Percentiles rank a stretch among this genome's conserved stretches.
phyloP scores from a whole-genome alignment of 2,113 vertebrate genomes.

The Aegypius monachus region DNA sequence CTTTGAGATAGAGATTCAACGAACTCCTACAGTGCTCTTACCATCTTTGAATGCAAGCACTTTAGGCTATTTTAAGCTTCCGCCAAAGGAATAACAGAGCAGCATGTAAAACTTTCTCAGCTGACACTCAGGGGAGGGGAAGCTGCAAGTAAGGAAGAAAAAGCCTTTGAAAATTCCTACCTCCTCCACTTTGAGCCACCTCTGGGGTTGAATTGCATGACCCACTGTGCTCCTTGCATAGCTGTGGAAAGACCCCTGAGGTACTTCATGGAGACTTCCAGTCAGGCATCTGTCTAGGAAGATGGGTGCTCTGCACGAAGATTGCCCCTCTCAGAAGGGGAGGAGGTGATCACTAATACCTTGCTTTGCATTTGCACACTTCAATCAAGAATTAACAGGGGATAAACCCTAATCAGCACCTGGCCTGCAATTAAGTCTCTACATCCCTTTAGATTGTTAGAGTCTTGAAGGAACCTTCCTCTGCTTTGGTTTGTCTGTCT shows the following conservation, averaged over 20 bases:
- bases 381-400: neutral
- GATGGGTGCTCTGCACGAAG: neutral
- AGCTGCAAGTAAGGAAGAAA: neutral
- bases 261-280: neutral
- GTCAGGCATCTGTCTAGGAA: neutral
- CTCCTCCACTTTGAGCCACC: neutral
- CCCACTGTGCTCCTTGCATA: neutral
- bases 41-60: neutral
- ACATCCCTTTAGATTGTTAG: neutral
- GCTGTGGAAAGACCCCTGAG: neutral
- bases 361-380: neutral
- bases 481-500: neutral
- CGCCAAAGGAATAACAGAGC: neutral
- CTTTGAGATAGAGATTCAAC: neutral
- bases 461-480: neutral
- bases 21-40: neutral
- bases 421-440: neutral
- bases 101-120: slow-evolving; percentile 6
- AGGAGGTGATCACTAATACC: neutral
- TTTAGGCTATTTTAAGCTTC: slow-evolving; percentile 4
- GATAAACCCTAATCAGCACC: neutral
- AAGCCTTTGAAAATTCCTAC: neutral
- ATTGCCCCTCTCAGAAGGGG: neutral
- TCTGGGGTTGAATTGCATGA: neutral
- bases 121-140: neutral